Evolutionary conservation across 2,113 vertebrate species (phyloP), one percentile per base, ranked within the genome.

Genomic region (Pyxicephalus adspersus): DNA sequence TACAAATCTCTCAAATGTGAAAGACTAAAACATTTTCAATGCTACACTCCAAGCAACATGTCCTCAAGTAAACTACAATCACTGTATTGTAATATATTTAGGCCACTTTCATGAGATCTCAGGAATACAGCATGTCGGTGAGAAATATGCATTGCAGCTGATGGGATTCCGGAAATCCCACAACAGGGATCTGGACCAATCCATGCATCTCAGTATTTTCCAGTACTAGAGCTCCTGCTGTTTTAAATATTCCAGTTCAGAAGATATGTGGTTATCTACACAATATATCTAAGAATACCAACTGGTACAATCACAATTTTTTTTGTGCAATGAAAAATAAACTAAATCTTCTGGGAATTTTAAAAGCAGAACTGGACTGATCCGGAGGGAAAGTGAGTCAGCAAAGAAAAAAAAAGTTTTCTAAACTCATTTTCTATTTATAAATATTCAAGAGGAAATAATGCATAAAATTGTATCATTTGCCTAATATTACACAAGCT

Each of bases 151-250:
- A 58, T 1, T 29, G 34, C 29, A 58, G 54, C 70, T 73, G 31
- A 34, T 17, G 70, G 70, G 70, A 58, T 73, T 73, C 20, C n/a
- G 70, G 70, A 73, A 58, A 73, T 73, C 70, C 70, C 70, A 23
- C n/a, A 58, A 73, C 52, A 73, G 54, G 23, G 57, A 73, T 73
- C 57, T 73, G 70, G 52, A 73, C 70, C 22, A 52, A 58, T 22
- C 52, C 34, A 34, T 29, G 52, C 54, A 71, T 71, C 50, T 71
- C 23, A 71, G 52, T 54, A 50, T 26, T 28, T 23, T 54, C 45
- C 17, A 54, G 50, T 54, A 26, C 17, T 20, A 18, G 54, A 22
- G 31, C 57, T 58, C 19, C 29, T 16, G 52, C 54, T 34, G 70
- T 31, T 57, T 28, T 73, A 38, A 57, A 58, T 38, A 73, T 54